phyloP scores from a whole-genome alignment of 1,140 invertebrate genomes.

The Anastrepha obliqua region DNA sequence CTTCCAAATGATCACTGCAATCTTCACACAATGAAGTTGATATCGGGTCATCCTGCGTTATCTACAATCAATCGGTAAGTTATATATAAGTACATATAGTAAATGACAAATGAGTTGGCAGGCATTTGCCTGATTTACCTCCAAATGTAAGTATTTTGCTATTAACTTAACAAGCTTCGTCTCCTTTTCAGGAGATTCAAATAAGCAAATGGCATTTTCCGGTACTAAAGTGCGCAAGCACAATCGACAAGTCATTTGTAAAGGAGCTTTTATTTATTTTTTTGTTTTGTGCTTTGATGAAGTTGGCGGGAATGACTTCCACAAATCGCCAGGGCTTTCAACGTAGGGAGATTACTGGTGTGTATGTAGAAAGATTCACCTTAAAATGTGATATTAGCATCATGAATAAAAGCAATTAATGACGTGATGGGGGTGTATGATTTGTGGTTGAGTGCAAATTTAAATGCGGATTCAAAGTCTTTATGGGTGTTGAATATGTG shows the following conservation, averaged over 20 bases:
- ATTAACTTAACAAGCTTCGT: conserved; percentile 63
- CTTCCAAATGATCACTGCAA: conserved; percentile 65
- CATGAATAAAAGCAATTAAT: no score
- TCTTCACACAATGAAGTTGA: conserved; percentile 68
- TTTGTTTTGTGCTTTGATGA: no score
- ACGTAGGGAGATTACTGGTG: no score
- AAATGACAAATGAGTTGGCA: not conserved
- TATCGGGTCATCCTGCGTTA: conserved; percentile 68
- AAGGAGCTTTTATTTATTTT: no score
- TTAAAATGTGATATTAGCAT: no score
- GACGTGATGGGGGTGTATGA: no score
- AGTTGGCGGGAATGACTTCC: no score
- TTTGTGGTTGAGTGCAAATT: no score
- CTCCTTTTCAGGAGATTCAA: conserved; percentile 53
- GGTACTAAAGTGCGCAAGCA: conserved; percentile 65
- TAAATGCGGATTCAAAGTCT: no score
- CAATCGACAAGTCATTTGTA: conserved; percentile 70
- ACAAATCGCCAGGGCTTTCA: no score
- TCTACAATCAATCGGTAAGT: conserved; percentile 56
- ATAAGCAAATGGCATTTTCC: conserved; percentile 64
- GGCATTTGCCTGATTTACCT: conserved; percentile 57
- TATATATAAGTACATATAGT: not conserved
- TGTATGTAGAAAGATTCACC: no score
- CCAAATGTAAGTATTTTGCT: conserved; percentile 70
- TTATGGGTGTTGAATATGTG: no score